A percentile compares a stretch with the other conserved stretches of the same genome.
These are phyloP conservation scores for Trematocara variabile DNA, from an alignment of 2,113 vertebrate genomes.

Conservation along the genomic window DNA sequence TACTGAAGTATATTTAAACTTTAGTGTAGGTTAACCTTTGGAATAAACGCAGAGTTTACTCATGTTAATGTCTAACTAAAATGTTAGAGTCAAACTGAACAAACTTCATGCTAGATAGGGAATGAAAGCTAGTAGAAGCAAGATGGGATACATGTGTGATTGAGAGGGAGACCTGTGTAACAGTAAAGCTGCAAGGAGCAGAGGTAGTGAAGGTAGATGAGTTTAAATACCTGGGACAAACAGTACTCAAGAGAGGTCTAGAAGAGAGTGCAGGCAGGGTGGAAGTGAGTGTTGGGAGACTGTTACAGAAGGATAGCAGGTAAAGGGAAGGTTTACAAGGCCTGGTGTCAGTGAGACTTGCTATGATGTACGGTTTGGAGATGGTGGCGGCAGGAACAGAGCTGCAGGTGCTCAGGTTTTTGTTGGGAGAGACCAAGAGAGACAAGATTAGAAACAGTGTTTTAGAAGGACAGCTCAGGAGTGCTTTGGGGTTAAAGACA, in stretches of 20 bases:
- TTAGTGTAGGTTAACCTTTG: not conserved
- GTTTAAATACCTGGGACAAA: not conserved
- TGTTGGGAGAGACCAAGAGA: not conserved
- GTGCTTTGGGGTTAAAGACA: not conserved
- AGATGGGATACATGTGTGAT: rapidly evolving
- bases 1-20: not conserved
- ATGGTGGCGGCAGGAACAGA: not conserved
- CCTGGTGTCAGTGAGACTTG: not conserved
- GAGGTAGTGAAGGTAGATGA: not conserved
- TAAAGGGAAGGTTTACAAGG: not conserved
- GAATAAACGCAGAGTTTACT: not conserved
- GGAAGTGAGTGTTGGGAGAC: not conserved
- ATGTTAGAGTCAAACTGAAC: not conserved
- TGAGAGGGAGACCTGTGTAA: not conserved
- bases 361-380: not conserved
- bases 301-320: not conserved
- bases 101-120: not conserved
- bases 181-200: not conserved
- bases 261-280: not conserved
- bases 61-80: not conserved
- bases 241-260: not conserved
- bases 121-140: not conserved
- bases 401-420: not conserved
- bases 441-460: not conserved
- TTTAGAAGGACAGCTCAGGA: not conserved